phyloP scores from a whole-genome alignment of 2,797 vertebrate genomes.

The Esox lucius region DNA sequence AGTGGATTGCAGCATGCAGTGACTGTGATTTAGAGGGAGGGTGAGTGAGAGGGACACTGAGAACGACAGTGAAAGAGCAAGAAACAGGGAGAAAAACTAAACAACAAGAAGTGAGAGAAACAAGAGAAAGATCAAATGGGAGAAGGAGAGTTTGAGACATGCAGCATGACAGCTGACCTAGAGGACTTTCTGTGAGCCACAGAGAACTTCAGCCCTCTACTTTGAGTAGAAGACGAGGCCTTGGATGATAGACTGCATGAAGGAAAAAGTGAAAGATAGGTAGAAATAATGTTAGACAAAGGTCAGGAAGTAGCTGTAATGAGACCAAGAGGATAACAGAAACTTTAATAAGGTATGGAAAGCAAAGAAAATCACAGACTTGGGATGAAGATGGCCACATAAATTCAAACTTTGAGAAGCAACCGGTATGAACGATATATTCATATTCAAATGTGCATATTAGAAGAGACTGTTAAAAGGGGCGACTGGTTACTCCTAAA shows the following conservation, averaged over 20 bases:
- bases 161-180: slow-evolving; percentile 72
- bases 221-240: slow-evolving; percentile 78
- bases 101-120: no score
- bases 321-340: background rate
- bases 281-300: background rate
- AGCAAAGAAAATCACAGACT: background rate
- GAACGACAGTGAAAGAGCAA: no score
- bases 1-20: background rate
- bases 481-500: background rate
- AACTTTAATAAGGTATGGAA: background rate
- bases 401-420: background rate
- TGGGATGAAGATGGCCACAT: background rate
- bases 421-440: background rate
- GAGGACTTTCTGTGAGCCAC: slow-evolving; percentile 83
- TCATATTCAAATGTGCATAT: background rate
- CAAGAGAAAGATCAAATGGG: background rate
- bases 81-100: no score
- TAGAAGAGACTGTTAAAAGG: background rate
- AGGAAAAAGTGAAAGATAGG: slow-evolving; percentile 40
- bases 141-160: background rate
- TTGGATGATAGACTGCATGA: slow-evolving; percentile 61
- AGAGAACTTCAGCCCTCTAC: slow-evolving; percentile 81
- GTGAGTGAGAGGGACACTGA: no score
- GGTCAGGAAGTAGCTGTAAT: slow-evolving; percentile 2
- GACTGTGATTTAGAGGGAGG: background rate